Base-by-base conservation (phyloP, 2,888 invertebrate genomes). In the Drosophila macrospina region DNA sequence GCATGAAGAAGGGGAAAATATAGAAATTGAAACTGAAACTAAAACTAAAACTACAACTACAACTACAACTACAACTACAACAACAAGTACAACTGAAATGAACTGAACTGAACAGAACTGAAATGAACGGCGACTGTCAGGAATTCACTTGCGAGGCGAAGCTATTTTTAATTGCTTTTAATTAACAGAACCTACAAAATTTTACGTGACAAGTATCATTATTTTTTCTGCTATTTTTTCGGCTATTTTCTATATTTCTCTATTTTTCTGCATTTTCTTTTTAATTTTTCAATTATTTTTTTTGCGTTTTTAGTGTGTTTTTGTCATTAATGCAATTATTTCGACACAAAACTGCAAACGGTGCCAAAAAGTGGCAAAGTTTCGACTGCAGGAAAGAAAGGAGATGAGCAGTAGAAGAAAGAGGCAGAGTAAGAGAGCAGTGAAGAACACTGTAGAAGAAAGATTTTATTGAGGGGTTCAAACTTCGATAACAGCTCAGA, bases 161-260 rank as follows among this genome's bases (percentile, higher is more conserved):
- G 67, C 88, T 80, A 81, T 88, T 86, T 89, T 78, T 80, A 86
- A 89, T 88, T 89, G 86, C 80, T 69, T 88, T 79, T 80, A 88
- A 89, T 89, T 89, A 86, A 76, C 62, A 57, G 69, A 74, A 69
- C 65, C 87, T 72, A 60, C 76, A 62, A 67, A 71, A 75, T 76
- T 60, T 34, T 56, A 76, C 74, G 70, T 86, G 85, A 86, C 83
- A 89, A 60, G 78, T 77, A 74, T 71, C 74, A 85, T 86, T 80
- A 39, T 51, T 59, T 54, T 63, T 56, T 4, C 36, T 48, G 26
- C 6, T 10, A 30, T 41, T 39, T 37, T 42, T 37, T 20, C 16
- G 30, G 48, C 41, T 4, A 16, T 54, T 41, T 54, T 41, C 26
- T 42, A 24, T 42, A 44, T 26, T 54, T 41, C 26, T 42, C 13